Conservation (phyloP, 2,113 vertebrate species). For the Lathamus discolor region DNA sequence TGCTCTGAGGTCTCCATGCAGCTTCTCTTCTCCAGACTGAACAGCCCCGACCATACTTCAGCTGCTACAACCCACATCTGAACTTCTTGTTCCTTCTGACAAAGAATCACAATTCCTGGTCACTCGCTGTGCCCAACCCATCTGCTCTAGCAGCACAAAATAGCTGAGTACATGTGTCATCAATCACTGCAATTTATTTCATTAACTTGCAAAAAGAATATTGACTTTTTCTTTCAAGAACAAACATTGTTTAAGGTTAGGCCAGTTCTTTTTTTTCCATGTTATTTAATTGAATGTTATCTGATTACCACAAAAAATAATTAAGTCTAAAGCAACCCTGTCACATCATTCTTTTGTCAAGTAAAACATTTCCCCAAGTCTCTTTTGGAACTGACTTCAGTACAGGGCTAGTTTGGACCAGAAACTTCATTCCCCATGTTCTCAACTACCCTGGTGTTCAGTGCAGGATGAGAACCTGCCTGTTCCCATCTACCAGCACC, state of each 20-base stretch:
- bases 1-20: background rate
- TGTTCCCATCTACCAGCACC: background rate
- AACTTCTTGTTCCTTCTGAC: conserved; percentile 53
- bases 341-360: background rate
- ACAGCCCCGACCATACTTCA: background rate
- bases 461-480: background rate
- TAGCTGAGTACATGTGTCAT: conserved; percentile 50
- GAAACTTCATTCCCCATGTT: background rate
- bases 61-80: conserved; percentile 17
- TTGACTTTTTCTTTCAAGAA: conserved; percentile 43
- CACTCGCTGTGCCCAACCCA: conserved; percentile 54
- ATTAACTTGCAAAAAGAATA: conserved; percentile 51
- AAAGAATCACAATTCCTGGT: conserved; percentile 34
- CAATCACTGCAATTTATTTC: conserved; percentile 61
- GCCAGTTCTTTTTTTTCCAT: background rate
- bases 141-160: conserved; percentile 44
- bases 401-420: background rate
- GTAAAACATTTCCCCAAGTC: background rate
- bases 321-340: background rate
- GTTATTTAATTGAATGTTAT: conserved; percentile 14
- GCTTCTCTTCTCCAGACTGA: background rate
- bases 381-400: background rate
- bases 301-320: conserved; percentile 19
- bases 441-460: background rate
- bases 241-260: conserved; percentile 56